Evolutionary conservation across 2,888 invertebrate genomes (phyloP).

Genomic region (Oasisia sp.): DNA sequence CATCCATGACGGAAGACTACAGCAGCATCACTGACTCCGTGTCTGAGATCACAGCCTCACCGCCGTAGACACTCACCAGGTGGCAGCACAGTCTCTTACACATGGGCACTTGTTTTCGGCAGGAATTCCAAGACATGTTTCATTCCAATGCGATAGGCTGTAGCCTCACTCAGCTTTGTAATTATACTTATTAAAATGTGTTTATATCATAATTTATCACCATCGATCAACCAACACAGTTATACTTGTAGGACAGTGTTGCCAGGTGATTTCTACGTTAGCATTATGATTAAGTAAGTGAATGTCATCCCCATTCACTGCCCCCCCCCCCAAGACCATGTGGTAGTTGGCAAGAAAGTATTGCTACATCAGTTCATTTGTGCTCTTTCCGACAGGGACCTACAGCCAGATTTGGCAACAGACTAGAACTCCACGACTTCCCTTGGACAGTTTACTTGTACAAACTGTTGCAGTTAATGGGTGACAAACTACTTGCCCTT

Average conservation of each 20-base stretch:
- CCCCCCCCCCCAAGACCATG: no score
- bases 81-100: neutral
- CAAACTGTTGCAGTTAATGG: neutral
- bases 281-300: neutral
- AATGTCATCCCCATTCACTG: neutral
- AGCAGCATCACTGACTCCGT: neutral
- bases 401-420: no score
- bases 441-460: neutral
- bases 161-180: neutral
- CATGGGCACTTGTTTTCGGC: neutral
- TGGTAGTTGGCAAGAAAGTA: neutral
- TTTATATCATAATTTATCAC: no score
- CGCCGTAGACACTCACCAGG: neutral
- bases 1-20: constrained; percentile 41
- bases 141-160: neutral
- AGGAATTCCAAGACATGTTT: neutral
- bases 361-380: no score
- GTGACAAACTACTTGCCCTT: no score
- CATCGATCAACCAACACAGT: neutral
- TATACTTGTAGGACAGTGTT: neutral
- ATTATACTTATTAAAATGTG: neutral
- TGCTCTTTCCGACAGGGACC: no score
- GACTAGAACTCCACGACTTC: no score
- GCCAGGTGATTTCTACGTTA: neutral
- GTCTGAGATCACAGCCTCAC: neutral